phyloP scores from a whole-genome alignment of 1,140 invertebrate genomes.

The Asobara japonica region DNA sequence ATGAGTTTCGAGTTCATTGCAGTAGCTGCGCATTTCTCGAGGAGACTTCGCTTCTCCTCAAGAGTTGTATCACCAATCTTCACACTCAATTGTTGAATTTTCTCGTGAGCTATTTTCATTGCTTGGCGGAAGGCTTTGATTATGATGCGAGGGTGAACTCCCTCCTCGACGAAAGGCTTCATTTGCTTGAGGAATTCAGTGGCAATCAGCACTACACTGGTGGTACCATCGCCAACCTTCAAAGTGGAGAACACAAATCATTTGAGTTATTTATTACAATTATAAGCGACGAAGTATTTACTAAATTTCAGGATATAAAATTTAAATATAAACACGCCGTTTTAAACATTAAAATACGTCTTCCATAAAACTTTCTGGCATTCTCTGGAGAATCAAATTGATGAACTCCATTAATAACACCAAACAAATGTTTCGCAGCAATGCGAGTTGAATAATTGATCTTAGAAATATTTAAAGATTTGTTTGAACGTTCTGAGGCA shows the following conservation, averaged over 20 bases:
- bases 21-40: slow-evolving; percentile 96
- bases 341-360: too few relatives aligned
- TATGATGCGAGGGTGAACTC: slow-evolving; percentile 93
- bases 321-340: too few relatives aligned
- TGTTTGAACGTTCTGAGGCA: slow-evolving; percentile 53
- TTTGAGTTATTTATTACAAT: too few relatives aligned
- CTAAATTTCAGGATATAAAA: too few relatives aligned
- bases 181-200: slow-evolving; percentile 96
- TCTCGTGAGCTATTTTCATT: slow-evolving; percentile 81
- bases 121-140: slow-evolving; percentile 89
- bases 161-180: slow-evolving; percentile 97
- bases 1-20: slow-evolving; percentile 97
- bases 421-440: too few relatives aligned
- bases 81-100: slow-evolving; percentile 87
- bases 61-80: slow-evolving; percentile 75
- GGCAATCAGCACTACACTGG: slow-evolving; percentile 93
- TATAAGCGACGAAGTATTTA: too few relatives aligned
- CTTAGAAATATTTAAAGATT: slow-evolving; percentile 8
- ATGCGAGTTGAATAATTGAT: too few relatives aligned
- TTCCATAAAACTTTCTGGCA: too few relatives aligned
- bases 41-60: slow-evolving; percentile 75
- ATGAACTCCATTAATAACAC: too few relatives aligned
- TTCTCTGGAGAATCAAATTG: too few relatives aligned
- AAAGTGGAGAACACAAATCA: slow-evolving; percentile 32
- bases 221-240: slow-evolving; percentile 98